Evolutionary conservation across 2,113 vertebrate genomes (phyloP).

Genomic region (Takifugu bimaculatus): DNA sequence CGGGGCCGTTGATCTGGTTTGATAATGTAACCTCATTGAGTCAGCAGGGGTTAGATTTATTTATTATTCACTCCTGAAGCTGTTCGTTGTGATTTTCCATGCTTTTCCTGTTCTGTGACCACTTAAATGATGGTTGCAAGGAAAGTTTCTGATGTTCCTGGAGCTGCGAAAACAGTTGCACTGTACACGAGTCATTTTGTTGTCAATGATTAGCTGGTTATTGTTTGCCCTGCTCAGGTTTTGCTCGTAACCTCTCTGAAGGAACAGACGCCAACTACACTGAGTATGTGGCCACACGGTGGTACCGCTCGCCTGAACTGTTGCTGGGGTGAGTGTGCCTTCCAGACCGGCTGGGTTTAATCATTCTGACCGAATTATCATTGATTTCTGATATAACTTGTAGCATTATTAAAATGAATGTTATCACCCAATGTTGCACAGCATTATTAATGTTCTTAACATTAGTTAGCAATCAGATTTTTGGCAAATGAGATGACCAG

Average conservation of each 20-base stretch:
- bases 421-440: too few species aligned
- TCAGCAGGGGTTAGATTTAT: slow-evolving; percentile 56
- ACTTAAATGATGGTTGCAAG: slow-evolving; percentile 22
- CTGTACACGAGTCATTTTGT: neutral
- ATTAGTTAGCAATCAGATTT: too few species aligned
- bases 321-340: slow-evolving; percentile 85
- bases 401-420: too few species aligned
- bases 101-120: slow-evolving; percentile 24
- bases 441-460: too few species aligned
- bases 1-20: slow-evolving; percentile 35
- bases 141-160: slow-evolving; percentile 17
- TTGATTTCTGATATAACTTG: too few species aligned
- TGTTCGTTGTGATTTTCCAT: slow-evolving; percentile 49
- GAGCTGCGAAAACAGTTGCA: slow-evolving; percentile 24
- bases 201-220: slow-evolving; percentile 6
- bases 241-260: slow-evolving; percentile 97
- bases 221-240: slow-evolving; percentile 74
- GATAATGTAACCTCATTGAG: slow-evolving; percentile 38
- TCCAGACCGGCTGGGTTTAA: neutral
- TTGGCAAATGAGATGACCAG: too few species aligned
- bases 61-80: slow-evolving; percentile 63
- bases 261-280: slow-evolving; percentile 98
- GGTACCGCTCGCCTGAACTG: slow-evolving; percentile 97
- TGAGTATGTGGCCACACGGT: slow-evolving; percentile 96
- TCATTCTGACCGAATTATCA: too few species aligned